A percentile compares a stretch with the other conserved stretches of the same genome.
These are phyloP conservation scores for Caloenas nicobarica DNA, from an alignment of 2,113 vertebrate species.

Conservation along the genomic window DNA sequence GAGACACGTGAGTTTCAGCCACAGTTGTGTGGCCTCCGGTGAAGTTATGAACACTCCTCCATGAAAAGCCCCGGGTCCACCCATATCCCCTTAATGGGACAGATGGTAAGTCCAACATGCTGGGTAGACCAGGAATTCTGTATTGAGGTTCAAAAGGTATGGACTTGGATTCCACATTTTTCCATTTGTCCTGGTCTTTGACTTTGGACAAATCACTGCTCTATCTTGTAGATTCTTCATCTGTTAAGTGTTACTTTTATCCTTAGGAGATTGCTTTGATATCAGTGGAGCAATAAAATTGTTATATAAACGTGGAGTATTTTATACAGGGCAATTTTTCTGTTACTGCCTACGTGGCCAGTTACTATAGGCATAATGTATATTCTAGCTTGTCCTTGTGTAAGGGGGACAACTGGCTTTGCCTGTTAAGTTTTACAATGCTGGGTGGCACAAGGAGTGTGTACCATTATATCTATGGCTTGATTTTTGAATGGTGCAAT, in stretches of 20 bases:
- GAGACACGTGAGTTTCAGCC: not conserved
- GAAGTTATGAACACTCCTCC: not conserved
- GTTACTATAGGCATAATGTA: not conserved
- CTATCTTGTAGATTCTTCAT: not conserved
- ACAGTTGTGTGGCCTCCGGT: not conserved
- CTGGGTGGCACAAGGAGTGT: not conserved
- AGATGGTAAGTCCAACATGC: not conserved
- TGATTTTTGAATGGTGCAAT: not conserved
- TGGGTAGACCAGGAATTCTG: not conserved
- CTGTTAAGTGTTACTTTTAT: not conserved
- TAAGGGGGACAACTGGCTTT: not conserved
- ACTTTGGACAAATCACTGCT: not conserved
- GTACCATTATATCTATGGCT: not conserved
- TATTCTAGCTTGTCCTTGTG: not conserved
- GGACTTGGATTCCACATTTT: not conserved
- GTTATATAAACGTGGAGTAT: fast-evolving
- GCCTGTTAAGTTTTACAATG: not conserved
- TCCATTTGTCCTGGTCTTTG: not conserved
- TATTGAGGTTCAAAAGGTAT: not conserved
- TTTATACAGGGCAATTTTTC: not conserved
- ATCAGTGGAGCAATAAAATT: not conserved
- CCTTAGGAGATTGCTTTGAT: not conserved
- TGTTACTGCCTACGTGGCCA: not conserved
- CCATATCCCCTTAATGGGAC: not conserved
- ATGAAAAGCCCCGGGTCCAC: not conserved